Percentiles rank a stretch among this genome's conserved stretches.
These are phyloP conservation scores for Porites rus DNA, from an alignment of 92 coral and sea anemone species.

Conservation along the genomic window DNA sequence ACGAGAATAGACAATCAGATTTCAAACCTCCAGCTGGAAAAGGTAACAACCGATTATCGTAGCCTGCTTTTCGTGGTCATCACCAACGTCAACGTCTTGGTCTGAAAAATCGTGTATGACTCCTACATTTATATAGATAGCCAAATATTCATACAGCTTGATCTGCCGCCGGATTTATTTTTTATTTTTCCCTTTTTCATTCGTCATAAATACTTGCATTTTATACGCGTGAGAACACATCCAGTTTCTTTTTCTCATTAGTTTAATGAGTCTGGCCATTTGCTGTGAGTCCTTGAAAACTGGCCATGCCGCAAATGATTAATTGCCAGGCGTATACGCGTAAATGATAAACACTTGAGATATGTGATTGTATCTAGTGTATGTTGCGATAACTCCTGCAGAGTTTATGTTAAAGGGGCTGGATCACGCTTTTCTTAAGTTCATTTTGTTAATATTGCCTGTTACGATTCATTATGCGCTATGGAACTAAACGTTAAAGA, in stretches of 20 bases:
- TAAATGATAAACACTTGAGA: conserved; percentile 7
- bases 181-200: background rate
- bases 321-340: background rate
- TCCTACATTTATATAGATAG: background rate
- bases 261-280: conserved; percentile 10
- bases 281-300: conserved; percentile 7
- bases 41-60: background rate
- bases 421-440: too few relatives aligned
- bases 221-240: conserved; percentile 31
- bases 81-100: background rate
- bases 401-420: background rate
- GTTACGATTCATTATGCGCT: too few relatives aligned
- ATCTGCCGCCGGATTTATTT: background rate
- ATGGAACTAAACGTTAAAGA: too few relatives aligned
- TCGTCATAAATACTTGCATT: background rate
- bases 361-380: background rate
- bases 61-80: background rate
- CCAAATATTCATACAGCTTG: background rate
- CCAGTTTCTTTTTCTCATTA: background rate
- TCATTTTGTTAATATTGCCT: too few relatives aligned
- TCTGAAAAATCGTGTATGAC: background rate
- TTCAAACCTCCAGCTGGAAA: background rate
- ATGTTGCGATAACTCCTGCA: background rate
- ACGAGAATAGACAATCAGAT: background rate
- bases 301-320: conserved; percentile 13